A percentile compares a stretch with the other conserved stretches of the same genome.
Conservation (phyloP, 2,113 vertebrate genomes). For the Rattus norvegicus region GRCr8 NC_086019.1:179841001-179841500, state of each 20-base stretch:
- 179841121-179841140: constrained; percentile 33
- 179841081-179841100: not conserved
- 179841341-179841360: not conserved
- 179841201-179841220: not conserved
- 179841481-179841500: not conserved
- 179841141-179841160: not conserved
- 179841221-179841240: not conserved
- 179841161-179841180: not conserved
- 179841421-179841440: not conserved
- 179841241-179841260: not conserved
- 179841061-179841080: not conserved
- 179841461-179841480: not conserved
- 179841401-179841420: not conserved
- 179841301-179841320: not conserved
- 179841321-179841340: constrained; percentile 6
- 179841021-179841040: not conserved
- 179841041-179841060: not conserved
- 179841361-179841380: not conserved
- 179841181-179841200: not conserved
- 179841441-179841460: not conserved
- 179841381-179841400: not conserved
- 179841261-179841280: not conserved
- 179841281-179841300: not conserved
- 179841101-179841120: constrained; percentile 22
- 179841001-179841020: constrained; percentile 25